phyloP scores from a whole-genome alignment of 2,888 invertebrate species.

The Xiphydria camelus region DNA sequence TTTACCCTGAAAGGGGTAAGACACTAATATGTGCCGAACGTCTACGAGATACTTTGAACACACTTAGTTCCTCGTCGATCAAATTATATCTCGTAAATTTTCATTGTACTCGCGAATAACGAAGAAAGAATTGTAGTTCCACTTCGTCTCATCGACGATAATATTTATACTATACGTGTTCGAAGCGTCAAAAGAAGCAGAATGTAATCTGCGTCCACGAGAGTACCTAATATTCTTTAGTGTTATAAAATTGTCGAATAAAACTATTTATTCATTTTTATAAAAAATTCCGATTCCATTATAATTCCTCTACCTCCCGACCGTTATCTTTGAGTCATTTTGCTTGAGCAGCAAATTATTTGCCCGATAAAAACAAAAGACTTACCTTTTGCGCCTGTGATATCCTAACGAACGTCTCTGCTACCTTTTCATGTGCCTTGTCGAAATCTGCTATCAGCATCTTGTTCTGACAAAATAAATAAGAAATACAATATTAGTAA shows the following conservation, averaged over 20 bases:
- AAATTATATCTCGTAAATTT: too few species aligned
- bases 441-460: slow-evolving; percentile 36
- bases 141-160: too few species aligned
- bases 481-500: too few species aligned
- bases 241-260: slow-evolving; percentile 35
- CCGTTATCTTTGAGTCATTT: too few species aligned
- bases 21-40: background rate
- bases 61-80: slow-evolving; percentile 4
- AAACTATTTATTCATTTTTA: slow-evolving; percentile 40
- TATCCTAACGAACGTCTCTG: slow-evolving; percentile 41
- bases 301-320: too few species aligned
- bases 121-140: too few species aligned
- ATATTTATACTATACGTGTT: too few species aligned
- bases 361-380: too few species aligned
- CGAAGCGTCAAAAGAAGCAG: too few species aligned
- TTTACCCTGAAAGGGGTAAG: too few species aligned
- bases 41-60: background rate
- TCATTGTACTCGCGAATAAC: too few species aligned
- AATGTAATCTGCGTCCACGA: slow-evolving; percentile 12
- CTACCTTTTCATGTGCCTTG: slow-evolving; percentile 29
- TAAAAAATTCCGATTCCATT: background rate
- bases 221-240: slow-evolving; percentile 25
- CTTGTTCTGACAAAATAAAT: slow-evolving; percentile 24
- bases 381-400: slow-evolving; percentile 53
- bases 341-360: too few species aligned